Conservation (phyloP, 2,113 vertebrate species). For the Rhabdornis inornatus region DNA sequence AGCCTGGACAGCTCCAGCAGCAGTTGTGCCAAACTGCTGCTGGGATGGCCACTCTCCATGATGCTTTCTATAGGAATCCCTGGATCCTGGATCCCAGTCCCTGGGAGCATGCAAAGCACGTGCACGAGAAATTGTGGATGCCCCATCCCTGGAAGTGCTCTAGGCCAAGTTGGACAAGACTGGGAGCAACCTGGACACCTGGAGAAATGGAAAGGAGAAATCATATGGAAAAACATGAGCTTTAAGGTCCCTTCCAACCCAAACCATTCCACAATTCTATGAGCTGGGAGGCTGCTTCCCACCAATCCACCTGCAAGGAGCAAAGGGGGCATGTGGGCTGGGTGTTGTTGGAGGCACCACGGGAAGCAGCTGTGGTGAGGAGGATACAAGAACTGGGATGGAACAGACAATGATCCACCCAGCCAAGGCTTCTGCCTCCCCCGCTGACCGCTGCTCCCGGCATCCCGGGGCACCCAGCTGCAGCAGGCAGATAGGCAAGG, state of each 20-base stretch:
- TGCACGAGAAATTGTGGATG: not conserved
- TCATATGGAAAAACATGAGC: accelerated
- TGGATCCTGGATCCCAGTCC: not conserved
- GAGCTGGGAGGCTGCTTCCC: not conserved
- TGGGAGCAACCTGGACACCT: accelerated
- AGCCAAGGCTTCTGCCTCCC: not conserved
- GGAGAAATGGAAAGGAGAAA: not conserved
- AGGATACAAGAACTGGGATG: not conserved
- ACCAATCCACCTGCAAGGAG: not conserved
- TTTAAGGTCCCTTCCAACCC: not conserved
- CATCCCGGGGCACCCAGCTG: not conserved
- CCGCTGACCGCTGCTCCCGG: not conserved
- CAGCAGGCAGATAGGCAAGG: constrained; percentile 9
- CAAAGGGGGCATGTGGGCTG: accelerated
- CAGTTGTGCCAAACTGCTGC: not conserved
- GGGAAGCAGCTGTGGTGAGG: not conserved
- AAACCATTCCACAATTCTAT: accelerated
- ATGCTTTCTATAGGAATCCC: accelerated
- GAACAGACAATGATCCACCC: accelerated
- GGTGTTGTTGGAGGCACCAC: not conserved
- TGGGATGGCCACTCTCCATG: accelerated
- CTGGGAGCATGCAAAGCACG: accelerated
- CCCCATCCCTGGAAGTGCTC: not conserved
- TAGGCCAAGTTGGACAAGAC: not conserved
- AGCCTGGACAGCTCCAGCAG: accelerated